Base-by-base conservation (phyloP, 2,888 invertebrate species). In the Sminthurinus aureus region DNA sequence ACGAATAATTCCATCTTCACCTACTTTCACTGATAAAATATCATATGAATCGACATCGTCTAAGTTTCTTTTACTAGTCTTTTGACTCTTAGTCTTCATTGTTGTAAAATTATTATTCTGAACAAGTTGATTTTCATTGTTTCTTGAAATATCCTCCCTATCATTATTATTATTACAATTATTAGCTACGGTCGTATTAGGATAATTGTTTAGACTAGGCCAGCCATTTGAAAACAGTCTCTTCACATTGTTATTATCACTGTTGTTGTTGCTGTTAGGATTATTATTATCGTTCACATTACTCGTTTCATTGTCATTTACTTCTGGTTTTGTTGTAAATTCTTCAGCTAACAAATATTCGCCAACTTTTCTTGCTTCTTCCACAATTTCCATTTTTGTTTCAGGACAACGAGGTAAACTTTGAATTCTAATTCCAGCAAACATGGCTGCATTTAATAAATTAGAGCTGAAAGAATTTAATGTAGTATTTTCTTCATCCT, bases 21-120 rank as follows among this genome's bases (percentile, higher is more conserved):
- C 83, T 6, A 85, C 76, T 66, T 81, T 82, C 26, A 81, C 79
- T n/a, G 86, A 87, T 67, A 73, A 38, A 15, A 88, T 83, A 75
- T 87, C 86, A 74, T 88, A 88, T 0, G 88, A 85, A 66, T 87
- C 87, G 13, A 85, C 64, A 81, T 87, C 85, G 64, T 87, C 86
- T 78, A 88, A 38, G 8, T 20, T 69, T 52, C 77, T 77, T 38
- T 38, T 38, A 6, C 38, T 38, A 38, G 38, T 38, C 50, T 20
- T 51, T n/a, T 75, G 52, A 22, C 66, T 24, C 22, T 81, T 75
- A 15, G 18, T 20, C 50, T 75, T 75, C 12, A n/a, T 69, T 69
- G 20, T 13, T n/a, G n/a, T n/a, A n/a, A 38, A 38, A n/a, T 12
- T 12, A 69, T 69, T 69, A 69, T 69, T 12, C 13, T 12, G 20